A percentile compares a stretch with the other conserved stretches of the same genome.
phyloP scores from a whole-genome alignment of 2,888 invertebrate genomes.

The Herminia tarsipennalis region DNA sequence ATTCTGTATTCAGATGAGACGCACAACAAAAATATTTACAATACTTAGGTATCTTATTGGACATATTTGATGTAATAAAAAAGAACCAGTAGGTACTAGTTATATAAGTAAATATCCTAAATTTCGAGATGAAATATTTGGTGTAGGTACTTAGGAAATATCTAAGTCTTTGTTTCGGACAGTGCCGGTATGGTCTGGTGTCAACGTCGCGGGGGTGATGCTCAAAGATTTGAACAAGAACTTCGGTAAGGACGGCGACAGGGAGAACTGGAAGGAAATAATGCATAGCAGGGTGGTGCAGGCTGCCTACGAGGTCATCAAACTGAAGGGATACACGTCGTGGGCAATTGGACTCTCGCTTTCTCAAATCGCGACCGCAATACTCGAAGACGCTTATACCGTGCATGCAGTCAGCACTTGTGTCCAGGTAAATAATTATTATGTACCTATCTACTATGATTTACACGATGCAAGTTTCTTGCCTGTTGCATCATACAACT shows the following conservation, averaged over 20 bases:
- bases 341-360: slow-evolving; percentile 96
- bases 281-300: slow-evolving; percentile 93
- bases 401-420: slow-evolving; percentile 93
- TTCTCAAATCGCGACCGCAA: slow-evolving; percentile 88
- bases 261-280: slow-evolving; percentile 91
- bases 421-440: slow-evolving; percentile 87
- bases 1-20: no score
- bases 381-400: slow-evolving; percentile 90
- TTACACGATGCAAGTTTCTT: no score
- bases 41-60: no score
- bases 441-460: no score
- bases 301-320: slow-evolving; percentile 95
- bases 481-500: no score
- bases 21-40: no score
- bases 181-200: slow-evolving; percentile 98
- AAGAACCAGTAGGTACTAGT: no score
- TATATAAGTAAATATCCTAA: no score
- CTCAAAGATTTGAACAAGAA: slow-evolving; percentile 91
- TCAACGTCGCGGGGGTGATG: slow-evolving; percentile 95
- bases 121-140: no score
- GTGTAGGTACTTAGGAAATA: no score
- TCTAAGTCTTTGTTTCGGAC: slow-evolving; percentile 25
- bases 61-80: no score
- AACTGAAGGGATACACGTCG: slow-evolving; percentile 95
- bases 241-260: slow-evolving; percentile 90